Percentiles rank a stretch among this genome's conserved stretches.
Evolutionary conservation across 1,140 invertebrate genomes (phyloP).

Genomic region (Portunus trituberculatus): DNA sequence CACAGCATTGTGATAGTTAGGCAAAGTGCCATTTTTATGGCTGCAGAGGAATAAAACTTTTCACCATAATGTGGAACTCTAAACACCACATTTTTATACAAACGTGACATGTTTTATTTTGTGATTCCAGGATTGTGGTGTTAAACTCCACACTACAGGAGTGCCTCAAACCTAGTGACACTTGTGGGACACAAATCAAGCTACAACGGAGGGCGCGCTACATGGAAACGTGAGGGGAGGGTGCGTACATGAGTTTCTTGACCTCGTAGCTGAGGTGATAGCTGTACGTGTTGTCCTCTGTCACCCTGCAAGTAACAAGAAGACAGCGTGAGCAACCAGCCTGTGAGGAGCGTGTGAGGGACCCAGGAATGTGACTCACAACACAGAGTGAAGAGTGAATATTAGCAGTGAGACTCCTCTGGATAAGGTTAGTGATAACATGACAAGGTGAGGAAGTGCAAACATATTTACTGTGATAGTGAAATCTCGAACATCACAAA

Average conservation of each 20-base stretch:
- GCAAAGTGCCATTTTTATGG: slow-evolving; percentile 40
- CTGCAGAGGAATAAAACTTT: slow-evolving; percentile 26
- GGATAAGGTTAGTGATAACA: slow-evolving; percentile 54
- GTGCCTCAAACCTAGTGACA: slow-evolving; percentile 58
- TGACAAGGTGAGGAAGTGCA: slow-evolving; percentile 54
- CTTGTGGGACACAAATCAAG: slow-evolving; percentile 55
- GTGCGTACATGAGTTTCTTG: slow-evolving; percentile 99
- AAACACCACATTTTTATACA: slow-evolving; percentile 42
- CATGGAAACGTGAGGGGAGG: slow-evolving; percentile 77
- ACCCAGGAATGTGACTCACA: slow-evolving; percentile 43
- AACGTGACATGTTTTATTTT: not conserved
- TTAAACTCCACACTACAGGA: slow-evolving; percentile 24
- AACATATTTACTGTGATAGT: slow-evolving; percentile 43
- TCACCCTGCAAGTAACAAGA: slow-evolving; percentile 83
- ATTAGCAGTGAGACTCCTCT: slow-evolving; percentile 61
- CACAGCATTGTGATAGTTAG: slow-evolving; percentile 45
- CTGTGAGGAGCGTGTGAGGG: slow-evolving; percentile 55
- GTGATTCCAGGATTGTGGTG: slow-evolving; percentile 11
- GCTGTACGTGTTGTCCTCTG: slow-evolving; percentile 86
- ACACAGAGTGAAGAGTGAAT: slow-evolving; percentile 59
- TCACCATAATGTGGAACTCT: slow-evolving; percentile 18
- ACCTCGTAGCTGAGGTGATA: slow-evolving; percentile 99
- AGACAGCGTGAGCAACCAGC: slow-evolving; percentile 74
- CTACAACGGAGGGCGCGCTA: slow-evolving; percentile 69
- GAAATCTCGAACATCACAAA: slow-evolving; percentile 41